phyloP scores from a whole-genome alignment of 2,797 vertebrate genomes.

The Sebastes cheni region DNA sequence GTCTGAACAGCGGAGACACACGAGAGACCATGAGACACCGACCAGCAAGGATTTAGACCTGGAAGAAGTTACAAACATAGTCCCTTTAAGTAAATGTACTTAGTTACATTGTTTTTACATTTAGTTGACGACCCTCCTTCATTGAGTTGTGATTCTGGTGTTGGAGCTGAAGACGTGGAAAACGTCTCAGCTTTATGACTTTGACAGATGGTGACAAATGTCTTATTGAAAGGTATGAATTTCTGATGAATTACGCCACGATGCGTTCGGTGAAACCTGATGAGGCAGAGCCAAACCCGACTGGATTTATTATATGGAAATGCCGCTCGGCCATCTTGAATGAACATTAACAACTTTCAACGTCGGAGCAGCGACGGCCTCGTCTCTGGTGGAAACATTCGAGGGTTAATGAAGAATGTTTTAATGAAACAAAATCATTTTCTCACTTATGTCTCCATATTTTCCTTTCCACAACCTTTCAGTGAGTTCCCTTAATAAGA shows the following conservation, averaged over 20 bases:
- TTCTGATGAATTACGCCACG: conserved; percentile 73
- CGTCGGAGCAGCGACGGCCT: conserved; percentile 20
- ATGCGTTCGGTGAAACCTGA: conserved; percentile 56
- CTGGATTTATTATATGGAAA: conserved; percentile 42
- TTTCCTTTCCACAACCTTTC: conserved; percentile 39
- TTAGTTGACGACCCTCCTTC: background rate
- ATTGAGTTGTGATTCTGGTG: conserved; percentile 23
- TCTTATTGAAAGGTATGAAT: conserved; percentile 77
- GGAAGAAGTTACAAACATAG: too few relatives aligned
- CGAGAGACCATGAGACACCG: too few relatives aligned
- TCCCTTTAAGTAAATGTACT: background rate
- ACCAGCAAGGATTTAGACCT: accelerated
- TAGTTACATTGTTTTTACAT: background rate
- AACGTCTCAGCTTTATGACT: conserved; percentile 65
- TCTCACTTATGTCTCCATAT: conserved; percentile 7
- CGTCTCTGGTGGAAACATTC: conserved; percentile 44
- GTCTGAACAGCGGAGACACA: too few relatives aligned
- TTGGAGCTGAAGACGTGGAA: conserved; percentile 55
- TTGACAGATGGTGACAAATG: conserved; percentile 80
- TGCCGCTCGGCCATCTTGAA: conserved; percentile 62
- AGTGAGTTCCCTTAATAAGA: conserved; percentile 45
- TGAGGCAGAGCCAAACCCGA: conserved; percentile 63
- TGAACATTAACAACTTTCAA: conserved; percentile 55
- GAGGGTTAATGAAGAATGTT: conserved; percentile 20
- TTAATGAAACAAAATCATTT: background rate